Base-by-base conservation (phyloP, 2,113 vertebrate species). In the Paramormyrops kingsleyae region DNA sequence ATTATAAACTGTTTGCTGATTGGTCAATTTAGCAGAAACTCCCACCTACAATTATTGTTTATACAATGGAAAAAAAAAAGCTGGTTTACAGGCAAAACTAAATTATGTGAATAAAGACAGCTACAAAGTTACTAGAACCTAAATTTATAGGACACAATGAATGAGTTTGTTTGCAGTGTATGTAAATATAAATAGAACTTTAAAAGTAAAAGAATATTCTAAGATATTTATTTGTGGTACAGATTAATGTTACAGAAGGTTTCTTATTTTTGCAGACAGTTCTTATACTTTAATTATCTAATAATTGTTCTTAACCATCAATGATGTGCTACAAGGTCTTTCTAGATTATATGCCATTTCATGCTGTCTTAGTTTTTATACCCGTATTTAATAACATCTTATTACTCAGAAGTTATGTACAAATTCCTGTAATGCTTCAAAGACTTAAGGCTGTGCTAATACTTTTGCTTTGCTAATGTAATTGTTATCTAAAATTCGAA, bases 401-500 rank as follows among this genome's bases (percentile, higher is more conserved):
- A 84, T 46, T 88, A 46, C 83, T 44, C 52, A 90, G 84, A 87
- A 86, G 56, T 77, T 46, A 88, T 90, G 87, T 83, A 49, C 88
- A 92, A 92, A 90, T 84, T 89, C 80, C 56, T 50, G 89, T 91
- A 92, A 91, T 83, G 90, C 89, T 80, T 59, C 17, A 77, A 66
- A 90, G 77, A 88, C 84, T 91, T 83, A 87, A 91, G 89, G 89
- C 84, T 92, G 74, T 56, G 90, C 90, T 93, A 92, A 93, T 93
- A 91, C 89, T 77, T 88, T 89, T 91, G 89, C 89, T 83, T 90
- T 84, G 44, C 89, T 92, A 91, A 90, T 91, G 90, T 59, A 90
- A 90, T 92, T 92, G 77, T 89, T 84, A 91, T 85, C 84, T 88
- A 24, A 15, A 59, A 89, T 66, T 87, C 59, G 56, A 66, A 46